A percentile compares a stretch with the other conserved stretches of the same genome.
Conservation (phyloP, 2,113 vertebrate species). For the Toxostoma redivivum region DNA sequence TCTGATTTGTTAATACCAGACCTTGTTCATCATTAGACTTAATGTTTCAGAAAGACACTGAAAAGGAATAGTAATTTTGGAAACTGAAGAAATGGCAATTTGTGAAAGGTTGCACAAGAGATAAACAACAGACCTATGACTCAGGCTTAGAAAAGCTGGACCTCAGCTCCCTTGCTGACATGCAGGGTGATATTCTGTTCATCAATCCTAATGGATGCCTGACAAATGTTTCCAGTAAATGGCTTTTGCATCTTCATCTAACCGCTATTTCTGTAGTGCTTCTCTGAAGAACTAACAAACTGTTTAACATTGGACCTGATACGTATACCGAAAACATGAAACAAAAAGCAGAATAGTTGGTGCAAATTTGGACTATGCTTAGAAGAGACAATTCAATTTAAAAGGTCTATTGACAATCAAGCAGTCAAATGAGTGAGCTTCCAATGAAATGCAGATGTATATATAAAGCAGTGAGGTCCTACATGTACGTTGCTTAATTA, state of each 20-base stretch:
- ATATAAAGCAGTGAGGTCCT: not conserved
- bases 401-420: not conserved
- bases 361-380: not conserved
- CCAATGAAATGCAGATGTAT: not conserved
- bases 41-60: not conserved
- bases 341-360: not conserved
- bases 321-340: not conserved
- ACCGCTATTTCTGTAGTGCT: not conserved
- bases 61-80: not conserved
- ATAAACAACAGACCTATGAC: not conserved
- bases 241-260: not conserved
- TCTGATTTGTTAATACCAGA: not conserved
- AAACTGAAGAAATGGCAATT: not conserved
- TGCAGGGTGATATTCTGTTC: not conserved
- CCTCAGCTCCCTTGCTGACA: not conserved
- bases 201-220: not conserved
- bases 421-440: not conserved
- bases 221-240: not conserved
- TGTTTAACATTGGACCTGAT: not conserved
- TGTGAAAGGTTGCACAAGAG: not conserved
- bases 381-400: not conserved
- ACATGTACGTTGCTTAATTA: not conserved
- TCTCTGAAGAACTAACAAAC: not conserved
- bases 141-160: not conserved
- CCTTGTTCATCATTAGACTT: not conserved